Evolutionary conservation across 2,113 vertebrate species (phyloP).

Genomic region (Sinocyclocheilus rhinocerous): DNA sequence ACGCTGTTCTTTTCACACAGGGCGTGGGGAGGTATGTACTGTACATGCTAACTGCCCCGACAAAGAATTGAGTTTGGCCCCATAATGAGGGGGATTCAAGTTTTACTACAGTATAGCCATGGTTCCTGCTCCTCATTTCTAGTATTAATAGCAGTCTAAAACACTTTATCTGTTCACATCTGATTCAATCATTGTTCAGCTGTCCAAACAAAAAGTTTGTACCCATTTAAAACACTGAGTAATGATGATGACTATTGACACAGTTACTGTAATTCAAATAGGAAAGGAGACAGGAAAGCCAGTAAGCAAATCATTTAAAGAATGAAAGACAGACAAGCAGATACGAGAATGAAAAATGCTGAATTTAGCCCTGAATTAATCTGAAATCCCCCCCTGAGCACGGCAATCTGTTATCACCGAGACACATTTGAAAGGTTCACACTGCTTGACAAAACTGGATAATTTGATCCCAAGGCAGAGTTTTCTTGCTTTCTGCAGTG

Average conservation of each 20-base stretch:
- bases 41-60: neutral
- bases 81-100: neutral
- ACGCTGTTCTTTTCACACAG: neutral
- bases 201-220: conserved; percentile 8
- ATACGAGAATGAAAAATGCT: conserved; percentile 2
- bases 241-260: conserved; percentile 8
- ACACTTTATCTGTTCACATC: neutral
- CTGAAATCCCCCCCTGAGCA: neutral
- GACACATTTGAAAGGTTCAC: conserved; percentile 14
- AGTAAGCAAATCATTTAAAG: neutral
- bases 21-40: neutral
- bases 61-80: neutral
- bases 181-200: neutral
- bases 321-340: neutral
- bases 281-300: neutral
- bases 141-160: neutral
- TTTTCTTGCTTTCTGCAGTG: conserved; percentile 3
- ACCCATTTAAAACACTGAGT: neutral
- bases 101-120: neutral
- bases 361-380: neutral
- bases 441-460: conserved; percentile 9
- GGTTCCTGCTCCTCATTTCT: neutral
- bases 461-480: conserved; percentile 16
- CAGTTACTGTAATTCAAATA: neutral
- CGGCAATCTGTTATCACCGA: conserved; percentile 2